Base-by-base conservation (phyloP, 2,113 vertebrate genomes). In the Phyllostomus discolor region DNA sequence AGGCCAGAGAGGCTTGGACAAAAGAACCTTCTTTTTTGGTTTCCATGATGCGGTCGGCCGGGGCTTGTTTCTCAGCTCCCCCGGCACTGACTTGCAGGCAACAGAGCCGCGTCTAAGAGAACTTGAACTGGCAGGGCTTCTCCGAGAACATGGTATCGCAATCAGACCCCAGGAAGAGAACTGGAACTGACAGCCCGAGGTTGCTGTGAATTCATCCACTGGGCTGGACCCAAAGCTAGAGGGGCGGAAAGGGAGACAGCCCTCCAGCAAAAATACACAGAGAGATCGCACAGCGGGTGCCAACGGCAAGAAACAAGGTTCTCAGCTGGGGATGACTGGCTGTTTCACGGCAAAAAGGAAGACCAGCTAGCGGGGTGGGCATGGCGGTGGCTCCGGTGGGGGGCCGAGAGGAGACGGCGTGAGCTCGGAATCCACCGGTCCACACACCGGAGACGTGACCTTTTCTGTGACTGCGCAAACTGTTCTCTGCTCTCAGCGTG, bases 201-300 rank as follows among this genome's bases (percentile, higher is more conserved):
- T 69, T 83, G 76, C 92, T 79, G 48, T 24, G 76, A 90, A 95
- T 92, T 76, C 84, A 92, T 88, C 84, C 69, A 26, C 91, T 97
- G 87, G 86, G 82, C 95, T 46, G 57, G 57, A 86, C 22, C 19
- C 26, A 57, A 81, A 76, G 31, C 64, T 11, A 85, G 33, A 88
- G 62, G 41, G 69, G 14, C 75, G 19, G 75, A 93, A 76, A 93
- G 41, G 35, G 75, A 95, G 92, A 91, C 1, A 82, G 12, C 33
- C 31, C 50, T 92, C 48, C 48, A 85, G 79, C 33, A 70, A 95
- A 97, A 97, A 97, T 38, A 95, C 94, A 96, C 76, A 66, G 73
- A 91, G 69, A 31, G 73, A 92, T 59, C 82, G 43, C 7, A 67
- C 3, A 64, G 62, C 20, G 4, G 7, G 54, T 91, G 94, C 79